Percentiles rank a stretch among this genome's conserved stretches.
Conservation (phyloP, 2,113 vertebrate genomes). For the Paramisgurnus dabryanus region DNA sequence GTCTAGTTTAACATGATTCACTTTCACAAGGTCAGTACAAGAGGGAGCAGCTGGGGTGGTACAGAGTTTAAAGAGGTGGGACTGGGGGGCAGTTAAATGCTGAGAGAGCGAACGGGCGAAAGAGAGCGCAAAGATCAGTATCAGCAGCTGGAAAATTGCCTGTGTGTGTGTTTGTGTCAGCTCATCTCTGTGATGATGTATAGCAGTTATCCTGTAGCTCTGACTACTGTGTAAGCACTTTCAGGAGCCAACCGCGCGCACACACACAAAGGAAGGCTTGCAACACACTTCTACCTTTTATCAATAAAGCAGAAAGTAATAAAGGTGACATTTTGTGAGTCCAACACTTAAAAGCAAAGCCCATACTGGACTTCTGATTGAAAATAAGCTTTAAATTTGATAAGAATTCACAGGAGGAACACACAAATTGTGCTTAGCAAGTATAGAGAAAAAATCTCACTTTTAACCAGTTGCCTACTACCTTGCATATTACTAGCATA, state of each 20-base stretch:
- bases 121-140: neutral
- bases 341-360: no score
- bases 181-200: constrained; percentile 54
- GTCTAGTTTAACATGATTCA: neutral
- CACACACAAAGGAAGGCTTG: constrained; percentile 2
- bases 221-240: constrained; percentile 44
- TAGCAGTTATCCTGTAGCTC: constrained; percentile 26
- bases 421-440: no score
- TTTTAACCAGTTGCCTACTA: no score
- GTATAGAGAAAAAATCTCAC: no score
- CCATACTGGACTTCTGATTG: no score
- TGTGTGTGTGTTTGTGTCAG: constrained; percentile 30
- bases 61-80: neutral
- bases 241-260: constrained; percentile 5
- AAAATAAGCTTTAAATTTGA: no score
- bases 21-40: neutral
- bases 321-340: neutral
- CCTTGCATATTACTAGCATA: no score
- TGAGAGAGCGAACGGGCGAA: neutral
- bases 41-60: constrained; percentile 22
- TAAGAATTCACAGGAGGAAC: no score
- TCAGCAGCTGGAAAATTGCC: constrained; percentile 27
- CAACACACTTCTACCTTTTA: neutral
- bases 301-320: constrained; percentile 37
- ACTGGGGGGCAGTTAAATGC: neutral